Evolutionary conservation across 2,113 vertebrate genomes (phyloP), one percentile per base, ranked within the genome.

Genomic region (Porphyrio hochstetteri): DNA sequence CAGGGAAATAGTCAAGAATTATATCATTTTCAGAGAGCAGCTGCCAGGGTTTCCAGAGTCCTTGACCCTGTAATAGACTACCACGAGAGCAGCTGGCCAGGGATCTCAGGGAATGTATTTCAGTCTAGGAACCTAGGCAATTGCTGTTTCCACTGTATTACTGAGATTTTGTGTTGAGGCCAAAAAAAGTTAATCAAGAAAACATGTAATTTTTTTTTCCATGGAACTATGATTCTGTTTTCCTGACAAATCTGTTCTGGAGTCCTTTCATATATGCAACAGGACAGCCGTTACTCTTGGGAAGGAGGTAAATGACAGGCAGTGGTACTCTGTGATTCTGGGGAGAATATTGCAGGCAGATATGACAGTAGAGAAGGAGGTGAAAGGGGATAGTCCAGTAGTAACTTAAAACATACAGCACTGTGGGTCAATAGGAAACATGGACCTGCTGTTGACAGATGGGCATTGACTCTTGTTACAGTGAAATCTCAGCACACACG

Each of bases 41-140:
- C 86, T 92, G 48, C 61, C 77, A 55, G 46, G 42, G 53, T 83
- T 95, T 90, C 52, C 56, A 33, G 52, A 80, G 67, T 70, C 78
- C 61, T 88, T 91, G 70, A 75, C 67, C 35, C 44, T 89, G 31
- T 86, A 89, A 84, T 29, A 89, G 57, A 31, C 57, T 94, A 40
- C 74, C 84, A 79, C 77, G 91, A 76, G 84, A 89, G 74, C 86
- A 95, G 77, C 84, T 95, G 91, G 65, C 53, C 35, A 56, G 94
- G 81, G 67, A 92, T 84, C 63, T 72, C 21, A 24, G 86, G 87
- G 83, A 94, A 84, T 79, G 59, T 64, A 60, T 61, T 65, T 87
- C 70, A 55, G 14, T 72, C 92, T 82, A 92, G 77, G 74, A 95
- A 82, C 44, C 33, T 36, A 61, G 15, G 63, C 44, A 89, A 72